Evolutionary conservation across 1,140 invertebrate genomes (phyloP).

Genomic region (Scylla paramamosain): DNA sequence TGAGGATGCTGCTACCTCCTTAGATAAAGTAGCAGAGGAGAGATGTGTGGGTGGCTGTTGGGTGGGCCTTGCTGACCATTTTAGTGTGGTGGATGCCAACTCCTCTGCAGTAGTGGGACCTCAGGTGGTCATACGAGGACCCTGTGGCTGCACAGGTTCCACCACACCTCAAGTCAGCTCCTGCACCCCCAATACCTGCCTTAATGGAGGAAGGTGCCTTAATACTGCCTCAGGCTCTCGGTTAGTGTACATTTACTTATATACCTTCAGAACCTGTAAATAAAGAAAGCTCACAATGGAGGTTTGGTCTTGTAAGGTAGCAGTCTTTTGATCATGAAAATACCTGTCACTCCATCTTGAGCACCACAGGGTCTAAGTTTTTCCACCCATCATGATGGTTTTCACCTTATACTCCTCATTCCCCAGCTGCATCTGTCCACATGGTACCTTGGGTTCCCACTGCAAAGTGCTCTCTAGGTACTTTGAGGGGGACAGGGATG

Average conservation of each 20-base stretch:
- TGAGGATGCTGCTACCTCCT: neutral
- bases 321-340: neutral
- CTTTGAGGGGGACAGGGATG: constrained; percentile 43
- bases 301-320: too few relatives aligned
- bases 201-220: constrained; percentile 52
- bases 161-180: neutral
- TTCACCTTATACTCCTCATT: too few relatives aligned
- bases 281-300: too few relatives aligned
- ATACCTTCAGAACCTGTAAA: too few relatives aligned
- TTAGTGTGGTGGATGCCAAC: constrained; percentile 49
- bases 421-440: constrained; percentile 63
- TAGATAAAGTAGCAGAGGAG: neutral
- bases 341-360: neutral
- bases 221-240: constrained; percentile 1
- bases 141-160: neutral
- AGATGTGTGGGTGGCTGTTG: constrained; percentile 50
- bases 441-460: constrained; percentile 41
- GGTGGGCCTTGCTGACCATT: neutral
- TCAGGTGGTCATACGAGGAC: neutral
- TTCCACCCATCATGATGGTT: neutral
- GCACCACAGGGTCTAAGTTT: too few relatives aligned
- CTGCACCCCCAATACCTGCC: constrained; percentile 37
- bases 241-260: too few relatives aligned
- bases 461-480: constrained; percentile 56
- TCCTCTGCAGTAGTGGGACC: constrained; percentile 55